Conservation (phyloP, 2,888 invertebrate genomes). For the Drosophila meridionalis region DNA sequence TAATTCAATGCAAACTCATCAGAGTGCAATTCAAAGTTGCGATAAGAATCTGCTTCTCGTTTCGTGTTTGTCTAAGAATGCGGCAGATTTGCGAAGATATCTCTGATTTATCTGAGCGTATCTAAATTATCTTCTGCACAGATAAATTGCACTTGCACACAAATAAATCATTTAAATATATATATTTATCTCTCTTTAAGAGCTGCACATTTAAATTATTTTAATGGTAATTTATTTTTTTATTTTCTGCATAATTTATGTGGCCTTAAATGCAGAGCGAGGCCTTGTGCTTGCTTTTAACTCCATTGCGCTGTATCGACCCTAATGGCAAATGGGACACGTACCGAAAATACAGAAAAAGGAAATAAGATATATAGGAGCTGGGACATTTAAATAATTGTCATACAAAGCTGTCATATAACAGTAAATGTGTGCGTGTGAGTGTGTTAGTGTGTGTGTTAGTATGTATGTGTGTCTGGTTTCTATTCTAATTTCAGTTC, state of each 20-base stretch:
- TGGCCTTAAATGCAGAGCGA: slow-evolving; percentile 35
- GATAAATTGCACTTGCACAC: neutral
- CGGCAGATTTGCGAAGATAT: neutral
- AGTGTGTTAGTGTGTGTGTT: slow-evolving; percentile 6
- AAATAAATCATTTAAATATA: neutral
- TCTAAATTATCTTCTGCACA: slow-evolving; percentile 22
- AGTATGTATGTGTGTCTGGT: slow-evolving; percentile 1
- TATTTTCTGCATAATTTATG: slow-evolving; percentile 47
- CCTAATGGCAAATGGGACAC: slow-evolving; percentile 11
- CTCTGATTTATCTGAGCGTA: slow-evolving; percentile 23
- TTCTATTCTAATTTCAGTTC: slow-evolving; percentile 51
- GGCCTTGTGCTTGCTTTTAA: slow-evolving; percentile 15
- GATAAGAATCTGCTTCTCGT: slow-evolving; percentile 21
- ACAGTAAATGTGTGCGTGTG: neutral
- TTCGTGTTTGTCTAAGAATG: slow-evolving; percentile 16
- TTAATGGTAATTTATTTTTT: slow-evolving; percentile 23
- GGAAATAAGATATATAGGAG: slow-evolving; percentile 13
- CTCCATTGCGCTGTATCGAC: slow-evolving; percentile 39
- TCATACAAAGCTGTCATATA: slow-evolving; percentile 43
- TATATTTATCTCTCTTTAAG: slow-evolving; percentile 19
- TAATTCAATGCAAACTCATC: slow-evolving; percentile 40
- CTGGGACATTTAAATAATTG: slow-evolving; percentile 54
- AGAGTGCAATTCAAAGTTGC: slow-evolving; percentile 37
- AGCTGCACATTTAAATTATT: slow-evolving; percentile 42
- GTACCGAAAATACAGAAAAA: neutral